phyloP scores from a whole-genome alignment of 2,113 vertebrate species.

The Tiliqua scincoides region DNA sequence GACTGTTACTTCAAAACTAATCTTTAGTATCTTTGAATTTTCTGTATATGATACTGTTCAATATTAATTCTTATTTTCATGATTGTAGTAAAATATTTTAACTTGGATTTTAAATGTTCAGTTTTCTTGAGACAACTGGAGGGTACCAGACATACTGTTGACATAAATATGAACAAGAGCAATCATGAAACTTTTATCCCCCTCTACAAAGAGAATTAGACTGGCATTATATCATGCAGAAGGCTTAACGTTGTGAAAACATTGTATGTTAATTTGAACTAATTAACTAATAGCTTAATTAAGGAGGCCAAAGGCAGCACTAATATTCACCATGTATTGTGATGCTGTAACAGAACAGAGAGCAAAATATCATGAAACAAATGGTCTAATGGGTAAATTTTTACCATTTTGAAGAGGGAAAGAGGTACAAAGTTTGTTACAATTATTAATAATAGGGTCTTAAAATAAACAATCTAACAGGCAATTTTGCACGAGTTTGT shows the following conservation, averaged over 20 bases:
- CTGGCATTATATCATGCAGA: background rate
- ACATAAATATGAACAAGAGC: background rate
- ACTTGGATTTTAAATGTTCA: conserved; percentile 22
- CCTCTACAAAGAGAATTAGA: background rate
- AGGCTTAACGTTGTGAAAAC: background rate
- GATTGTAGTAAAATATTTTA: conserved; percentile 26
- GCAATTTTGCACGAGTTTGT: conserved; percentile 7
- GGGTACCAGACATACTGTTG: background rate
- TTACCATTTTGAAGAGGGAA: conserved; percentile 4
- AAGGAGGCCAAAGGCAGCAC: conserved; percentile 27
- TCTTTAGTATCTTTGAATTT: background rate
- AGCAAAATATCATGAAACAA: conserved; percentile 18
- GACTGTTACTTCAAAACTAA: background rate
- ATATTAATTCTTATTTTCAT: background rate
- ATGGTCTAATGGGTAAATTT: background rate
- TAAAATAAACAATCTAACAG: conserved; percentile 20
- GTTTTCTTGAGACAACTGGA: background rate
- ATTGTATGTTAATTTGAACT: conserved; percentile 13
- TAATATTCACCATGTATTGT: background rate
- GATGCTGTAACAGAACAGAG: background rate
- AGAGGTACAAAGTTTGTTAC: conserved; percentile 11
- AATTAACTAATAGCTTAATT: background rate
- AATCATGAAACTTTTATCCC: background rate
- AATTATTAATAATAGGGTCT: conserved; percentile 2
- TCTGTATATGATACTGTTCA: background rate